These are phyloP conservation scores for Dryobotodes eremita DNA, from an alignment of 2,888 invertebrate species.

Conservation along the genomic window DNA sequence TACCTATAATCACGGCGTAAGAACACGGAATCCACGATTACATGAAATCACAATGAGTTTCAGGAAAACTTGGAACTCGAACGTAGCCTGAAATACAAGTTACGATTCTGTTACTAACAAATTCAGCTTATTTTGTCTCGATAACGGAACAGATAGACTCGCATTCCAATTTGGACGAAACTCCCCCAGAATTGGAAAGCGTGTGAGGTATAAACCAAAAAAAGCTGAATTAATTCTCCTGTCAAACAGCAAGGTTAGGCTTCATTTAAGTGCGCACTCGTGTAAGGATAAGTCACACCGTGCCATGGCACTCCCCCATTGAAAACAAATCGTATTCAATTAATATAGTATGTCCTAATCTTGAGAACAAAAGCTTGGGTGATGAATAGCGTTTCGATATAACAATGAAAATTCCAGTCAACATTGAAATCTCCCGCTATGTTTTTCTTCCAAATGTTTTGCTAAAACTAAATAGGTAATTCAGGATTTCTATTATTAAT, in stretches of 20 bases:
- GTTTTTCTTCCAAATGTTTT: background rate
- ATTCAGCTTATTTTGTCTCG: background rate
- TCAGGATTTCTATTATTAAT: background rate
- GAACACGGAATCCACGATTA: background rate
- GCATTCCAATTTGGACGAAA: background rate
- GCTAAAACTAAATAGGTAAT: background rate
- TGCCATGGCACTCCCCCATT: background rate
- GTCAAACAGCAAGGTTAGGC: background rate
- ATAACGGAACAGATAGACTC: background rate
- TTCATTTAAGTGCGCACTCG: slow-evolving; percentile 8
- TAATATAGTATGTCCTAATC: slow-evolving; percentile 19
- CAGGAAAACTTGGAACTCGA: background rate
- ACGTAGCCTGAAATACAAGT: background rate
- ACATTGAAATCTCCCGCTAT: slow-evolving; percentile 3
- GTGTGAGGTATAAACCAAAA: background rate
- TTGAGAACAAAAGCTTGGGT: slow-evolving; percentile 6
- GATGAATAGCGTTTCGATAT: background rate
- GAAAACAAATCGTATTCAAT: slow-evolving; percentile 38
- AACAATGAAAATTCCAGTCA: slow-evolving; percentile 1
- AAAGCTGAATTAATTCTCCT: background rate
- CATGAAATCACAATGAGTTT: background rate
- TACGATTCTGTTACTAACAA: background rate
- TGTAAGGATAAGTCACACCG: slow-evolving; percentile 22
- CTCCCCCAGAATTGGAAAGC: background rate
- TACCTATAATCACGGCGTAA: background rate